Conservation (phyloP, 2,888 invertebrate species). For the Thera britannica region DNA sequence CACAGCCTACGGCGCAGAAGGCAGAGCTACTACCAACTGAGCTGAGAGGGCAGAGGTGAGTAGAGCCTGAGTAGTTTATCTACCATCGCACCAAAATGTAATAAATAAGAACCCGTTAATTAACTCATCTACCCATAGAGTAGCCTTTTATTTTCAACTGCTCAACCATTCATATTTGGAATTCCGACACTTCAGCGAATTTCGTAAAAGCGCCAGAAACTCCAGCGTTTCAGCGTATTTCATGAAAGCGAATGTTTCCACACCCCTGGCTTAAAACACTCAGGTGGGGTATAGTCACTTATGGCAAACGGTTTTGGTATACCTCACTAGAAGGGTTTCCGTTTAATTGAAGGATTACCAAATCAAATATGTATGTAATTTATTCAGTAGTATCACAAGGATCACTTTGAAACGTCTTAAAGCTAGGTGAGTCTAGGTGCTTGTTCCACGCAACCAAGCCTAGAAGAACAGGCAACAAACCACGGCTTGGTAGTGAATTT, state of each 20-base stretch:
- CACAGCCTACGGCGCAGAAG: no score
- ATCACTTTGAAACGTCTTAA: no score
- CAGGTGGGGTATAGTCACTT: constrained; percentile 54
- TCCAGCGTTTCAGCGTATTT: constrained; percentile 17
- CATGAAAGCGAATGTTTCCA: constrained; percentile 44
- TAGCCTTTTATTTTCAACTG: constrained; percentile 8
- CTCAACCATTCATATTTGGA: constrained; percentile 23
- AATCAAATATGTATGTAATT: background rate
- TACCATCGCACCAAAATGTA: background rate
- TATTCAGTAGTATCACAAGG: no score
- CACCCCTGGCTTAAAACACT: constrained; percentile 34
- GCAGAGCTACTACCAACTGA: no score
- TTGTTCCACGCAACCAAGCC: no score
- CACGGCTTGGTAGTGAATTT: no score
- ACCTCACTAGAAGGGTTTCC: constrained; percentile 70
- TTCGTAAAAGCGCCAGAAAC: constrained; percentile 2
- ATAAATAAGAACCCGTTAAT: background rate
- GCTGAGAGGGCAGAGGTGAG: no score
- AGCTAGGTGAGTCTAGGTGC: no score
- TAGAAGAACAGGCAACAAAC: no score
- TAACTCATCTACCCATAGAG: background rate
- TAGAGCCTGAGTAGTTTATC: no score
- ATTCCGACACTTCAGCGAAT: constrained; percentile 24
- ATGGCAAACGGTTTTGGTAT: constrained; percentile 66
- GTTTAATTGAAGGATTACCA: constrained; percentile 55